phyloP scores from a whole-genome alignment of 1,140 invertebrate genomes.

The Pseudobourletiella spinata region DNA sequence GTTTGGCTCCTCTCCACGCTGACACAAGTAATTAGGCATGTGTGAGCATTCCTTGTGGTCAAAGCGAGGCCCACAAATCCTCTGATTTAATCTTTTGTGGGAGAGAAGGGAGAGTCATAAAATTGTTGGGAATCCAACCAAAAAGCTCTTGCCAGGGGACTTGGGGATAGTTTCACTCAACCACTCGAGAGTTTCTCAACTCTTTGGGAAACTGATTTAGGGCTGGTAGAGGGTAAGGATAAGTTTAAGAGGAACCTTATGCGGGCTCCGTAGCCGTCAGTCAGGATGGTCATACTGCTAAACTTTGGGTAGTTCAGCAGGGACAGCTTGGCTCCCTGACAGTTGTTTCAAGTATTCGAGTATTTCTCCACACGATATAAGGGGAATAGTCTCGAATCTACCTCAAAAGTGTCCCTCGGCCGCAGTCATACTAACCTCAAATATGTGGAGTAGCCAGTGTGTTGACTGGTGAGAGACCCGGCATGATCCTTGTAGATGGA shows the following conservation, averaged over 20 bases:
- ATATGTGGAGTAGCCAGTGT: not conserved
- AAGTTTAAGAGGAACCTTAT: too few relatives aligned
- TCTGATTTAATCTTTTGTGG: not conserved
- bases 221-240: too few relatives aligned
- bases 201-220: too few relatives aligned
- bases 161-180: not conserved
- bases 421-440: not conserved
- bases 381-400: not conserved
- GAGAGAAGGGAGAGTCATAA: not conserved
- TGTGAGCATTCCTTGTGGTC: not conserved
- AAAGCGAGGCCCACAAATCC: too few relatives aligned
- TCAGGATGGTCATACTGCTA: not conserved
- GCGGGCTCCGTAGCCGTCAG: not conserved
- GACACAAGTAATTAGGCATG: not conserved
- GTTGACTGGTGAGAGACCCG: not conserved
- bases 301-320: too few relatives aligned
- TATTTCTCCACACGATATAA: too few relatives aligned
- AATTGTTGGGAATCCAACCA: not conserved
- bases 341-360: too few relatives aligned
- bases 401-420: not conserved
- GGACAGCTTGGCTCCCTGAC: too few relatives aligned
- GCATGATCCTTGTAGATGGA: slow-evolving; percentile 20
- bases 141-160: not conserved
- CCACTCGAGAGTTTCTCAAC: not conserved
- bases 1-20: not conserved